Evolutionary conservation across 2,888 invertebrate species (phyloP), one percentile per base, ranked within the genome.

Genomic region (Iselma pallidipennis): DNA sequence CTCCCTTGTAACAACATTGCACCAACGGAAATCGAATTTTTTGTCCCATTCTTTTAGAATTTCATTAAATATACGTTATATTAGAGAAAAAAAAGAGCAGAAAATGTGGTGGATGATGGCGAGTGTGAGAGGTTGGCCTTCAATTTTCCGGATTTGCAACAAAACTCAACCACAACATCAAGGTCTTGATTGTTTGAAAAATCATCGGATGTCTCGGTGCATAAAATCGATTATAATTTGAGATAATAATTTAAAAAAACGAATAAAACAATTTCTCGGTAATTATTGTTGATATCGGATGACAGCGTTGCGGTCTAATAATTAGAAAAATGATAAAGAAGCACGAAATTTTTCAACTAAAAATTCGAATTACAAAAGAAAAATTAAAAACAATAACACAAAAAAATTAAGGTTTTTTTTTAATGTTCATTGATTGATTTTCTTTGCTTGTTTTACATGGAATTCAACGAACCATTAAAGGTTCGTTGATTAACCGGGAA

Each of bases 121-220:
- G 9, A 16, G 16, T 55, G 55, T 52, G 55, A 63, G 59, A 59
- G 59, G 59, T 31, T 49, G 63, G 52, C 63, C 63, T 63, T 63
- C 62, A 53, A 52, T 63, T 50, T 63, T 55, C 63, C 63, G 59
- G 59, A 59, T 55, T 62, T 48, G 58, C 54, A 61, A 62, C 55
- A 62, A 62, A 55, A 57, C 33, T 53, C 49, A 19, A 55, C 55
- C 51, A 61, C 61, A 53, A 54, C 57, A 61, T 61, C 61, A 61
- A 61, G 61, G 61, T 57, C 61, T 55, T 33, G 16, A 31, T 49
- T 25, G 53, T 53, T 59, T 59, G 49, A 25, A 37, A 55, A 16
- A 37, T 37, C 37, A 37, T 16, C 7, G 7, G 37, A 59, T 55
- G 59, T 19, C 54, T 54, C 14, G 31, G 16, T 48, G 29, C 50